Base-by-base conservation (phyloP, 2,113 vertebrate genomes). In the Cinclus mexicanus region DNA sequence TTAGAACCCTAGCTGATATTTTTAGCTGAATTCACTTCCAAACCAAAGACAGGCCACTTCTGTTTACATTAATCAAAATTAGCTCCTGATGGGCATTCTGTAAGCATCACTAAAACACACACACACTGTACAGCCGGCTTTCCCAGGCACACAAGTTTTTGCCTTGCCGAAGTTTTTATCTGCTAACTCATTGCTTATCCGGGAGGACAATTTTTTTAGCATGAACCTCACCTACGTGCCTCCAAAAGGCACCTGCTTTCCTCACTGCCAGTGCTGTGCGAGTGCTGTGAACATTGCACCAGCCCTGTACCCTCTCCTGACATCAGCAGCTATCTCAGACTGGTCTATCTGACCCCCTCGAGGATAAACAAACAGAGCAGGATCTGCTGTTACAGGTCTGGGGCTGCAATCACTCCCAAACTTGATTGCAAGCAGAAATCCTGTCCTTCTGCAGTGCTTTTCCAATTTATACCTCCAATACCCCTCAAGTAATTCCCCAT, bases 321-420 rank as follows among this genome's bases (percentile, higher is more conserved):
- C 28, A 44, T 10, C 57, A 42, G 16, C 56, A 71, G 65, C 44
- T 33, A 52, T 82, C 78, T 85, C 33, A 26, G 13, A 50, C 83
- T 70, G 60, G 3, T 22, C n/a, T 35, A 31, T 28, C 39, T 63
- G 59, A 93, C 41, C 44, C 52, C 85, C 88, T 59, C 1, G 1
- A 88, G 64, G 79, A 75, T 89, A 95, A 94, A 93, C 84, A 95
- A 69, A 90, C 35, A 55, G n/a, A 50, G 44, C 79, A 84, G 52
- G 74, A 92, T 82, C 63, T 90, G 74, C 91, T 75, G 6, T 78
- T 90, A 71, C 87, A 96, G 78, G 47, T 86, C 22, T 53, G 35
- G 41, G 76, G 24, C 64, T 88, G 49, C 65, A 69, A 42, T 70
- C 60, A 9, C 69, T 87, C 61, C 64, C 77, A 14, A n/a, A 63